phyloP scores from a whole-genome alignment of 2,888 invertebrate genomes.

The Patella caerulea region DNA sequence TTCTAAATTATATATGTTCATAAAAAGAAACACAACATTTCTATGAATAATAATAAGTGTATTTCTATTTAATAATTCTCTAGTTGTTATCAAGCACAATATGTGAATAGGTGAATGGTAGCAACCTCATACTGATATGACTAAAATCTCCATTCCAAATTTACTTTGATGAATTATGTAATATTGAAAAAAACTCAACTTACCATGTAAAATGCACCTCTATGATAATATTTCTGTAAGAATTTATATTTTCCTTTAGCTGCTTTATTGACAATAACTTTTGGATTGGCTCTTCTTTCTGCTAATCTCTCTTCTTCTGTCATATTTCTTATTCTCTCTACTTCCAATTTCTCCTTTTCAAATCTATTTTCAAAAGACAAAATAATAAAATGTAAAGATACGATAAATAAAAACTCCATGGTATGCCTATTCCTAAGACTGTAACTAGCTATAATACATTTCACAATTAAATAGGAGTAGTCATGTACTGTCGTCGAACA shows the following conservation, averaged over 20 bases:
- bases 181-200: conserved; percentile 34
- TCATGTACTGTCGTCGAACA: too few relatives aligned
- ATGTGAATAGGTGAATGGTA: too few relatives aligned
- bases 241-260: conserved; percentile 93
- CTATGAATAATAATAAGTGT: too few relatives aligned
- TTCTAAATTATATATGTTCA: too few relatives aligned
- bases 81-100: too few relatives aligned
- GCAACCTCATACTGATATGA: background rate
- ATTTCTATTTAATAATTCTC: too few relatives aligned
- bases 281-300: conserved; percentile 91
- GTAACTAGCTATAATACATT: background rate
- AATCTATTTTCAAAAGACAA: conserved; percentile 73
- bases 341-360: conserved; percentile 89
- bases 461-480: background rate
- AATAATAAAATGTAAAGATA: background rate
- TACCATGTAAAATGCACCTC: conserved; percentile 96
- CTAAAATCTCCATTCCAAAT: background rate
- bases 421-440: background rate
- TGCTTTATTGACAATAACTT: conserved; percentile 88
- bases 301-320: conserved; percentile 95
- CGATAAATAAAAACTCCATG: background rate
- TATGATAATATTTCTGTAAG: conserved; percentile 99
- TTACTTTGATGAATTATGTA: background rate
- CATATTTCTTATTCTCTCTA: conserved; percentile 92
- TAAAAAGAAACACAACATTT: too few relatives aligned